phyloP scores from a whole-genome alignment of 2,797 vertebrate species.

The Crax fasciolata region DNA sequence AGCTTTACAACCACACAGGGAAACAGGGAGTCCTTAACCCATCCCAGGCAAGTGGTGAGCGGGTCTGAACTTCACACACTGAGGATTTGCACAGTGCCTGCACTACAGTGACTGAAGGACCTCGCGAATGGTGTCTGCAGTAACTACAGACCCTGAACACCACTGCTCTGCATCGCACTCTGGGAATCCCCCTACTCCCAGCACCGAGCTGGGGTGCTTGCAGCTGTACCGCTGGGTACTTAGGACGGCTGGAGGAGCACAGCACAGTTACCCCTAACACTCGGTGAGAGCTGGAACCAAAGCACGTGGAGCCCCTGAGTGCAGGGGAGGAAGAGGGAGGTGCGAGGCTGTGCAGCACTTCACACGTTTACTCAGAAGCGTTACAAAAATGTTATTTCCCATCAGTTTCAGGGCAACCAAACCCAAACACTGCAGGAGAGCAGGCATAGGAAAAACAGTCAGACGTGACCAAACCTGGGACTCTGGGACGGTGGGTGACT shows the following conservation, averaged over 20 bases:
- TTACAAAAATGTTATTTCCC: background rate
- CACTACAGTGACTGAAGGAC: background rate
- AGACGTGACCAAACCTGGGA: slow-evolving; percentile 85
- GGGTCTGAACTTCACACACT: background rate
- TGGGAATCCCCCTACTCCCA: background rate
- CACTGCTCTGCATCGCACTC: background rate
- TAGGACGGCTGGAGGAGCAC: background rate
- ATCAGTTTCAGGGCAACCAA: slow-evolving; percentile 42
- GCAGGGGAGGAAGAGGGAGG: background rate
- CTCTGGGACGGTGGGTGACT: slow-evolving; percentile 81
- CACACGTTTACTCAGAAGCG: background rate
- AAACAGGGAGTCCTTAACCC: background rate
- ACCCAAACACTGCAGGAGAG: slow-evolving; percentile 64
- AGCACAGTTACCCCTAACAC: background rate
- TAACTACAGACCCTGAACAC: accelerated
- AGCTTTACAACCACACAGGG: background rate
- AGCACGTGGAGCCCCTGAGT: background rate
- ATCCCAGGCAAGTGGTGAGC: background rate
- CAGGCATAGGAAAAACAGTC: slow-evolving; percentile 45
- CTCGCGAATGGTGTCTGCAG: background rate
- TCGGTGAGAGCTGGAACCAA: background rate
- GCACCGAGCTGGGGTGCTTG: background rate
- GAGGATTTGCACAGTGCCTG: background rate
- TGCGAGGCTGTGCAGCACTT: background rate
- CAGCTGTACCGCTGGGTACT: background rate